Conservation (phyloP, 2,797 vertebrate species). For the Pelochelys cantorii region DNA sequence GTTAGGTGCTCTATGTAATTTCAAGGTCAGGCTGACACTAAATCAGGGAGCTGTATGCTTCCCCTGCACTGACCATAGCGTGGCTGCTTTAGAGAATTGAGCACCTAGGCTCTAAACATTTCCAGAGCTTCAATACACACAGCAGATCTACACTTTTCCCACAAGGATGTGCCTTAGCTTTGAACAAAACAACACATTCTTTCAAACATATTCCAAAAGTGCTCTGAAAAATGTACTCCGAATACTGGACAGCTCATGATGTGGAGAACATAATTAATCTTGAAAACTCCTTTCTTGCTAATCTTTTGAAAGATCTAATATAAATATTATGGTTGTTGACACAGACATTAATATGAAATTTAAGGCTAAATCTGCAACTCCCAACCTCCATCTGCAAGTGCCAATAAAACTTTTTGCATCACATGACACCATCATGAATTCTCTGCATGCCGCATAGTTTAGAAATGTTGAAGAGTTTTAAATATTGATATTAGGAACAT, state of each 20-base stretch:
- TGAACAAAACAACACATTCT: slow-evolving; percentile 5
- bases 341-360: slow-evolving; percentile 14
- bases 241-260: slow-evolving; percentile 20
- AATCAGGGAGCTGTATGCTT: not conserved
- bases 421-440: not conserved
- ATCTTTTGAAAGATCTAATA: not conserved
- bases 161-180: not conserved
- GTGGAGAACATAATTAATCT: not conserved
- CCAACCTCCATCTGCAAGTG: not conserved
- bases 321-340: slow-evolving; percentile 26
- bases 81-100: not conserved
- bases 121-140: not conserved
- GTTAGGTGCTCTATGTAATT: not conserved
- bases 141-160: not conserved
- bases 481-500: not conserved
- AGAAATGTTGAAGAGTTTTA: not conserved
- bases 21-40: not conserved
- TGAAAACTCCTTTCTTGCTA: not conserved
- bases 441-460: not conserved
- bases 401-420: not conserved
- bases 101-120: not conserved
- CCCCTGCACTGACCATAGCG: not conserved
- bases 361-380: not conserved
- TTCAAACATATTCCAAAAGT: not conserved
- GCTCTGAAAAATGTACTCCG: slow-evolving; percentile 18